Base-by-base conservation (phyloP, 2,113 vertebrate genomes). In the Amphilophus citrinellus region DNA sequence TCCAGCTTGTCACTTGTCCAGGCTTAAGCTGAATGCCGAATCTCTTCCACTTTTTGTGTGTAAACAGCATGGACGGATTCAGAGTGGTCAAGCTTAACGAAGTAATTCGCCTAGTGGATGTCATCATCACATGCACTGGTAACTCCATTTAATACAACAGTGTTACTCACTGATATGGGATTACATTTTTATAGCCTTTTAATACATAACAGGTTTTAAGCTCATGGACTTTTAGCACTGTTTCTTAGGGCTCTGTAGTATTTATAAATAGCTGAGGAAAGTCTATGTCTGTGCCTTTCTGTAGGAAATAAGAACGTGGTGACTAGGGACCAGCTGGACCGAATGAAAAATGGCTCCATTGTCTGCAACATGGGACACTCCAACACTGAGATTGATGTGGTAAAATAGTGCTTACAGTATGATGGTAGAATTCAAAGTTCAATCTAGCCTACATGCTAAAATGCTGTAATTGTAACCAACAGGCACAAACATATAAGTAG, bases 361-460 rank as follows among this genome's bases (percentile, higher is more conserved):
- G 98, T 99, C 0, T 99, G 98, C 95, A 99, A 99, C 92, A 99
- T 99, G 98, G 98, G 98, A 14, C 98, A 99, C 93, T 99, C 98
- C 90, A 99, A 99, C 92, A 99, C 98, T 0, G 98, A 99, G 95
- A 99, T 99, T 0, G 98, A 99, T 9, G 98, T 99, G 96, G 98
- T 99, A 90, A 87, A 75, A 17, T 60, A 15, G 13, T 37, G 22
- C 24, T 63, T 32, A 10, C 3, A 2, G 18, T 42, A n/a, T 22
- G 7, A 73, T n/a, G 27, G 27, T 50, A 32, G 22, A 37, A 68
- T 65, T 77, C 10, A 58, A 65, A 66, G 8, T 77, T 44, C n/a
- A 58, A 50, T 59, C 3, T 24, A 4, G 71, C 20, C 27, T 59
- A 6, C 22, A 53, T 14, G 60, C 59, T 35, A n/a, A 53, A 35